Evolutionary conservation across 2,797 vertebrate genomes (phyloP), one percentile per base, ranked within the genome.

Genomic region (Pantherophis vulpinus): DNA sequence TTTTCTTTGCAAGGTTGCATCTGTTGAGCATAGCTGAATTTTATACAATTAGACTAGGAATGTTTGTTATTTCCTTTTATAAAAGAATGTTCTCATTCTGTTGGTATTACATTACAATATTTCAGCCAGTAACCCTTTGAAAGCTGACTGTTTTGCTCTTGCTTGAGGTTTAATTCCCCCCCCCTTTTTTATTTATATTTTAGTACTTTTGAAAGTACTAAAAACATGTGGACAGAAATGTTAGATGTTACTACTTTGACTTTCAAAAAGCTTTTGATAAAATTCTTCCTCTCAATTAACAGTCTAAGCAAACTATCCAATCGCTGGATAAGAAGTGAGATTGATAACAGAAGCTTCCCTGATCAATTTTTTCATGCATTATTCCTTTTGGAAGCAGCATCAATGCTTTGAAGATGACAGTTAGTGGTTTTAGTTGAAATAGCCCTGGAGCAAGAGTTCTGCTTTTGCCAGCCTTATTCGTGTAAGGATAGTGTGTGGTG

Each of bases 1-100:
- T 70, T 88, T 91, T 83, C 37, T 88, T 16, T 88, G 37, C 29
- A 70, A 59, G 61, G 27, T 93, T 70, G 87, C 83, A 93, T 91
- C 61, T 87, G 61, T 91, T 90, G 87, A 87, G 29, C 27, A 47
- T 60, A 59, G 37, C 51, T 63, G 56, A 88, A 74, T 60, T 87
- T 93, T 91, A 37, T 59, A 10, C 59, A 91, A 56, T 54, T 66
- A 91, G 86, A 88, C 87, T 79, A 63, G 16, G 58, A 91, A 79
- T 60, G 61, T 74, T 88, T 90, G 58, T 58, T 89, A 92, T 91
- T 93, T 91, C 54, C 29, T 37, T 91, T 93, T 91, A 74, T 60
- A 88, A 91, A 32, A n/a, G 63, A 93, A 88, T 88, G 55, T 88
- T 47, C 55, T 55, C 74, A 56, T 91, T 74, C 86, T 91, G 54